Base-by-base conservation (phyloP, 1,140 invertebrate genomes). In the Drosophila kanapiae region DNA sequence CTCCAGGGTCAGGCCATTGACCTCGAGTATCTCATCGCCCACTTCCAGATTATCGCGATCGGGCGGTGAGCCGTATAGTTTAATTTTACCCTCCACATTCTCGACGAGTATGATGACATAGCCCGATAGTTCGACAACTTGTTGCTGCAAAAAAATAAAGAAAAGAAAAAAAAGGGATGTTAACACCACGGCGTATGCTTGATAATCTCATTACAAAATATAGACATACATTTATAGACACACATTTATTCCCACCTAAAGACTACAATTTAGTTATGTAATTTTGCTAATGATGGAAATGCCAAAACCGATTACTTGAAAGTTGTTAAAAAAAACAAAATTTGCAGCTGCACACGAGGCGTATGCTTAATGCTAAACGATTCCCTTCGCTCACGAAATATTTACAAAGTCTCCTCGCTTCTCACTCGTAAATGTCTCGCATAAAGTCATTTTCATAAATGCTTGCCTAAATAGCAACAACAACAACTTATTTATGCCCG, bases 71-170 rank as follows among this genome's bases (percentile, higher is more conserved):
- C 98, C 98, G 93, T 98, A 98, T 49, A 99, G 94, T 94, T 98
- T 98, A 92, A 98, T 97, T 94, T 97, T 97, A 92, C 98, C 97
- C 93, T 98, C 98, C 92, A 97, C 96, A 82, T 97, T 97, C 94
- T 98, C 97, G 70, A 98, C 97, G 90, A 99, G 94, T 92, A 99
- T 98, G 92, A 99, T 99, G 92, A 99, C 97, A 94, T 99, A 99
- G 85, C 98, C 98, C 82, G 97, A 97, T 92, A 99, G 95, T 94
- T 99, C 98, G 88, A 99, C 97, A 94, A 97, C 93, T 90, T 93
- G 92, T 92, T 93, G 91, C 78, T 92, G 84, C 40, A 75, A 70
- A 49, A 27, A 29, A 40, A n/a, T 49, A n/a, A 23, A 47, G 38
- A 49, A 54, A 49, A n/a, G 4, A 3, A 0, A 8, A 51, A 16